These are phyloP conservation scores for Corythucha ciliata DNA, from an alignment of 2,888 invertebrate genomes.

Conservation along the genomic window DNA sequence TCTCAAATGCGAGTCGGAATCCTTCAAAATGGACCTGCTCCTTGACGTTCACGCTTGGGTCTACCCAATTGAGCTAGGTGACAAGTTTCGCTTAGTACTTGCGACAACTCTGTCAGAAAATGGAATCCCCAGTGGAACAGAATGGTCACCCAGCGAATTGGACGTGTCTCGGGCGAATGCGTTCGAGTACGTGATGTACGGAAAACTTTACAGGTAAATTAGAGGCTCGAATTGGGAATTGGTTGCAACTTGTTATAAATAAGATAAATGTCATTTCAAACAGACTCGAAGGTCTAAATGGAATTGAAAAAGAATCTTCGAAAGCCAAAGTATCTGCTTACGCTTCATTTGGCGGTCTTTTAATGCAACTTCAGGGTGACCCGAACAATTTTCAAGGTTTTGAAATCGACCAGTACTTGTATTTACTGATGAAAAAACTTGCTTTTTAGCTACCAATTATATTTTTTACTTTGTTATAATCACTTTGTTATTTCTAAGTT, in stretches of 20 bases:
- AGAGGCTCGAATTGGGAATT: too few relatives aligned
- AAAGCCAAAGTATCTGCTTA: conserved; percentile 79
- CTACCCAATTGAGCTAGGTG: conserved; percentile 87
- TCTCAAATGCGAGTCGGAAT: conserved; percentile 96
- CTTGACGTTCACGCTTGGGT: conserved; percentile 97
- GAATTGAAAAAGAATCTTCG: conserved; percentile 74
- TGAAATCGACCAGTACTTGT: conserved; percentile 94
- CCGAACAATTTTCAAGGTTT: conserved; percentile 98
- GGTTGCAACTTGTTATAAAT: too few relatives aligned
- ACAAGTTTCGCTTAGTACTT: conserved; percentile 74
- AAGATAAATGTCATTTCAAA: too few relatives aligned
- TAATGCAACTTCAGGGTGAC: conserved; percentile 96
- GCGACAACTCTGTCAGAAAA: conserved; percentile 94
- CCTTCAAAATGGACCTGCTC: conserved; percentile 99
- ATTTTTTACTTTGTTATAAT: too few relatives aligned
- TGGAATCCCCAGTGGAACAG: conserved; percentile 90
- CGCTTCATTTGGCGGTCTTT: conserved; percentile 92
- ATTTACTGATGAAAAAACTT: conserved; percentile 94
- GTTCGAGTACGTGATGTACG: conserved; percentile 99
- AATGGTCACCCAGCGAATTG: conserved; percentile 73
- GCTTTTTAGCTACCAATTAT: conserved; percentile 76
- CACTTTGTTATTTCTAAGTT: too few relatives aligned
- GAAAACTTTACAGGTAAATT: conserved; percentile 71
- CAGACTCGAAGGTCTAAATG: too few relatives aligned
- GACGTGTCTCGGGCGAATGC: conserved; percentile 88